Conservation (phyloP, 2,797 vertebrate species). For the Phyllotis vaccarum region DNA sequence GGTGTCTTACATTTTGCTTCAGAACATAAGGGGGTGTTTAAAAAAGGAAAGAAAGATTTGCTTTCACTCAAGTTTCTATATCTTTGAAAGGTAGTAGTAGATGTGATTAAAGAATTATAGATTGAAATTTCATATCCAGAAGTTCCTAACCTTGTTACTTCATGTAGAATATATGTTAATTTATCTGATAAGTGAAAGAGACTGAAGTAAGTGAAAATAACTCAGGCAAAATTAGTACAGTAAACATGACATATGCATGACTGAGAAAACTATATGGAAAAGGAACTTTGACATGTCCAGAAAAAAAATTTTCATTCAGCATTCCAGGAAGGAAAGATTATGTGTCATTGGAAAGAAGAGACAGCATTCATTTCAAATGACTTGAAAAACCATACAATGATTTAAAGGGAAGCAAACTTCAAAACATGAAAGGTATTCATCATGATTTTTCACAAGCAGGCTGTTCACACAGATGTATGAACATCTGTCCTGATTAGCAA, state of each 20-base stretch:
- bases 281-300: neutral
- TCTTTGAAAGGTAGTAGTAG: neutral
- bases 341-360: neutral
- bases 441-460: neutral
- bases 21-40: neutral
- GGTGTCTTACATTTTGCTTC: neutral
- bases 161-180: neutral
- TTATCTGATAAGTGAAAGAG: neutral
- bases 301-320: neutral
- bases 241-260: neutral
- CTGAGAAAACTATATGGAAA: neutral
- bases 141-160: neutral
- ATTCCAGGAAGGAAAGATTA: accelerated
- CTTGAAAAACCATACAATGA: neutral
- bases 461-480: conserved; percentile 15
- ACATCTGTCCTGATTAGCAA: conserved; percentile 24
- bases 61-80: neutral
- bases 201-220: neutral
- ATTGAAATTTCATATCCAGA: neutral
- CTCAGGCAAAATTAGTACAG: neutral
- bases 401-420: neutral
- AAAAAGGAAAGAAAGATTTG: neutral
- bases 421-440: neutral
- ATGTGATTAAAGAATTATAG: neutral
- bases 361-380: neutral